Evolutionary conservation across 1,140 invertebrate species (phyloP), one percentile per base, ranked within the genome.

Genomic region (Bombus waltoni): DNA sequence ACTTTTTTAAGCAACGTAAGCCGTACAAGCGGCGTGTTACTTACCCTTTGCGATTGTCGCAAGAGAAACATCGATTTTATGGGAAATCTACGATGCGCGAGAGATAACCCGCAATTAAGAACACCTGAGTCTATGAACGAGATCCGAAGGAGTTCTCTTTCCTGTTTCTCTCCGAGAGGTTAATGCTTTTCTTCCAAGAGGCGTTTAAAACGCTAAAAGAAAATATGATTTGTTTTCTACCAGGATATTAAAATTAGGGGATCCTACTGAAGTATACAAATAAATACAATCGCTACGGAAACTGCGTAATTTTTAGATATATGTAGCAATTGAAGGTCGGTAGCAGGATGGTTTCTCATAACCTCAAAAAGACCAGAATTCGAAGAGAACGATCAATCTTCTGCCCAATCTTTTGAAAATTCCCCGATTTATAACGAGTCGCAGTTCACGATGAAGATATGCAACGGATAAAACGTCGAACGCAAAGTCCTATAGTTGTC

Each of bases 61-160:
- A 62, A 81, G 22, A 59, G 2, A 40, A 47, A 66, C 6, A 66
- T 83, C 44, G 81, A 65, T 83, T 83, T 65, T 83, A n/a, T 66
- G 15, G 42, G 65, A 75, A 66, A 44, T 32, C 35, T 40, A 4
- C 40, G 42, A 53, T 22, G 59, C 25, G 25, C 65, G 66, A 73
- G 72, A 22, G 15, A 18, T 66, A 53, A 53, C 40, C 59, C 22
- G 25, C 53, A 82, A 82, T 82, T 75, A 76, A 62, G 10, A 65
- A 66, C 71, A 66, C 57, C 22, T 40, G 42, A 22, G 40, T 74
- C 22, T 6, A 65, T 32, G 57, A 65, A 35, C 65, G 65, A 75
- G 66, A 35, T 6, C 3, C 22, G 25, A 35, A 35, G 44, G 15
- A 28, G 11, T 53, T n/a, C 25, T 44, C 38, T 13, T 80, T 40